Percentiles rank a stretch among this genome's conserved stretches.
Conservation (phyloP, 2,113 vertebrate species). For the Passer domesticus region DNA sequence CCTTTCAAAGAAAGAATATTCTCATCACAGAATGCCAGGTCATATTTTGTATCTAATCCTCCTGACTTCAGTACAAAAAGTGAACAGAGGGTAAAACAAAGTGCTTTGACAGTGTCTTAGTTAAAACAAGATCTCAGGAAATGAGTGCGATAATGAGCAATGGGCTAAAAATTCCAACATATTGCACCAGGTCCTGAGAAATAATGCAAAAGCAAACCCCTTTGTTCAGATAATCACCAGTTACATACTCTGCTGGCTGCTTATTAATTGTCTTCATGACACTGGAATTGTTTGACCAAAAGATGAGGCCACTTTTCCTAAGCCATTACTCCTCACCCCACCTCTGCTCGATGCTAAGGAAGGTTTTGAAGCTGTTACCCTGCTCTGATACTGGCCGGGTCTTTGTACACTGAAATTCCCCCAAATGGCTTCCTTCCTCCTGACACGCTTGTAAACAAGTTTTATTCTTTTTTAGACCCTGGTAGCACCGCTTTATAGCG, state of each 20-base stretch:
- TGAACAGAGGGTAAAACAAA: neutral
- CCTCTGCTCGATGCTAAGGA: neutral
- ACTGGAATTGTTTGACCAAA: constrained; percentile 26
- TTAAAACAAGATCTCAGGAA: constrained; percentile 32
- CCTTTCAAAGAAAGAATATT: neutral
- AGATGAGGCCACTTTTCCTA: neutral
- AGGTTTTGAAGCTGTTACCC: neutral
- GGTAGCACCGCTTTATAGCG: neutral
- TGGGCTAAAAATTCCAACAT: constrained; percentile 41
- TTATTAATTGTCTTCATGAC: constrained; percentile 44
- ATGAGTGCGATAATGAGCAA: constrained; percentile 44
- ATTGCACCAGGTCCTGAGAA: constrained; percentile 39
- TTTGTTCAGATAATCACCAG: constrained; percentile 51
- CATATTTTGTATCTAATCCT: neutral
- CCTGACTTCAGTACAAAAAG: neutral
- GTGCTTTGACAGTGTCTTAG: constrained; percentile 1
- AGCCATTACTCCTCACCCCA: neutral
- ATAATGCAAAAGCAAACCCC: constrained; percentile 24
- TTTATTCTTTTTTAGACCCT: neutral
- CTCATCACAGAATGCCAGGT: neutral
- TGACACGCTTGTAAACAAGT: neutral
- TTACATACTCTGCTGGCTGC: constrained; percentile 32
- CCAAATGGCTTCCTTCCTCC: neutral
- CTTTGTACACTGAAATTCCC: neutral
- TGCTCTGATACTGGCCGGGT: neutral